Conservation (phyloP, 2,113 vertebrate species). For the Cyanoliseus patagonus region DNA sequence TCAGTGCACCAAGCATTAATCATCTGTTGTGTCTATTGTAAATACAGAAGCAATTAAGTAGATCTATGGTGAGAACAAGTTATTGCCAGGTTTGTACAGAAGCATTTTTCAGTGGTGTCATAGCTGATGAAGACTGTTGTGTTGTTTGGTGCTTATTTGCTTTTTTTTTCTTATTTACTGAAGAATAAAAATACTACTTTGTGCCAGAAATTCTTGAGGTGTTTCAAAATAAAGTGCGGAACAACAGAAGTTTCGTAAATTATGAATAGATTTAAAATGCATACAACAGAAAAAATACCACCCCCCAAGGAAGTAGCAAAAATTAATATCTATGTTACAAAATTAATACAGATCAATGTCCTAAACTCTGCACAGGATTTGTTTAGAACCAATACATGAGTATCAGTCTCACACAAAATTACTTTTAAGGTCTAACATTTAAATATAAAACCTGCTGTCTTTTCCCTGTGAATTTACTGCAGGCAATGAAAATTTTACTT, state of each 20-base stretch:
- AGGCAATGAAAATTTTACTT: not conserved
- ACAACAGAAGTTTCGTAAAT: not conserved
- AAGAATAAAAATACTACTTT: not conserved
- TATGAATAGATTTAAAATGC: not conserved
- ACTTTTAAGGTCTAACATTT: not conserved
- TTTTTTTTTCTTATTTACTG: not conserved
- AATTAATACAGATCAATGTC: not conserved
- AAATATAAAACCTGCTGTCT: not conserved
- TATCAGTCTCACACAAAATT: not conserved
- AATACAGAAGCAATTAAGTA: conserved; percentile 70
- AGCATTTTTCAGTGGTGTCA: conserved; percentile 27
- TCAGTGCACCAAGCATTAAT: conserved; percentile 67
- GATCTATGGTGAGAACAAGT: conserved; percentile 34
- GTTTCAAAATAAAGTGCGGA: not conserved
- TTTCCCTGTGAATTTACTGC: not conserved
- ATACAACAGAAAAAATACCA: not conserved
- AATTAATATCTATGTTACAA: not conserved
- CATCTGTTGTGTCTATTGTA: conserved; percentile 65
- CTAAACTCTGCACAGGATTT: not conserved
- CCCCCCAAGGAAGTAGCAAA: rapidly evolving
- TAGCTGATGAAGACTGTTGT: not conserved
- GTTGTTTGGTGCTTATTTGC: not conserved
- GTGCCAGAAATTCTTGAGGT: not conserved
- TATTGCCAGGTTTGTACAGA: conserved; percentile 50
- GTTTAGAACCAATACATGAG: not conserved